A percentile compares a stretch with the other conserved stretches of the same genome.
phyloP scores from a whole-genome alignment of 1,140 invertebrate species.

The Procambarus virginalis region DNA sequence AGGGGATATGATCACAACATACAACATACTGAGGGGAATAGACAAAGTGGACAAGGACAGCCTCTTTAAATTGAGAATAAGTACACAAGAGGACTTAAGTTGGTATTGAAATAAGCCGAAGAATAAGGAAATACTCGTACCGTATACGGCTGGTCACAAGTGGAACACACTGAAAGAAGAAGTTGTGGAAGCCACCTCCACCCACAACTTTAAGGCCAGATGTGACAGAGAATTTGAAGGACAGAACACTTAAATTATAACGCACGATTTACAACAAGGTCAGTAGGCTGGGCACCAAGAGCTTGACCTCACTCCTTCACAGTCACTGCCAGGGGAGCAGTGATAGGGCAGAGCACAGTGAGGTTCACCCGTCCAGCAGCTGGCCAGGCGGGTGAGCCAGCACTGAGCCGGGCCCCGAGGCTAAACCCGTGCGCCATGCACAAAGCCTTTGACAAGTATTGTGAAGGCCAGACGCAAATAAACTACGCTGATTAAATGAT shows the following conservation, averaged over 20 bases:
- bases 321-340: not conserved
- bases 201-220: not conserved
- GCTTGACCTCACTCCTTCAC: not conserved
- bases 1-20: no score
- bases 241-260: not conserved
- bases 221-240: not conserved
- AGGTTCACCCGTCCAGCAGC: not conserved
- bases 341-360: not conserved
- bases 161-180: not conserved
- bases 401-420: not conserved
- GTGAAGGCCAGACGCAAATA: constrained; percentile 20
- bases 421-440: constrained; percentile 1
- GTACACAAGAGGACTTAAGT: no score
- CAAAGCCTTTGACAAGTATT: constrained; percentile 31
- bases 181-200: not conserved
- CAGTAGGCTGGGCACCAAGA: no score
- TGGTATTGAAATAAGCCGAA: no score
- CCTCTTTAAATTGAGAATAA: no score
- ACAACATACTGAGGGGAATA: no score
- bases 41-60: no score
- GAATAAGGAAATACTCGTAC: no score
- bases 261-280: not conserved
- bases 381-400: not conserved
- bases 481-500: constrained; percentile 40
- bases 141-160: no score